Conservation (phyloP, 1,140 invertebrate genomes). For the Melitaea cinxia region DNA sequence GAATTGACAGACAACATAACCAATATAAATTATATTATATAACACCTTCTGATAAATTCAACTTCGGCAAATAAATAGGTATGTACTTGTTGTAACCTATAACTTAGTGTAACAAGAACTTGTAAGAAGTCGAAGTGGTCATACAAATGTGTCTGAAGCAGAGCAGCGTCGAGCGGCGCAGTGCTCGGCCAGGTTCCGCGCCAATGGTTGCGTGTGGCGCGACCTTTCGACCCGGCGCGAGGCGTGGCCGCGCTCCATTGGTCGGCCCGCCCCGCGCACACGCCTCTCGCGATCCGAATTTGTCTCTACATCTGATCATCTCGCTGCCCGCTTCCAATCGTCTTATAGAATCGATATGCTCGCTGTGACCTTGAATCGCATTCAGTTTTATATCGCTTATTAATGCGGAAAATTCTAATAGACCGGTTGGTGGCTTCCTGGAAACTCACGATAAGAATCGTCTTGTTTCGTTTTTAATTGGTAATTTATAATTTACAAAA, state of each 20-base stretch:
- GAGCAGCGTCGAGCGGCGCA: neutral
- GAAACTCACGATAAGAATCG: neutral
- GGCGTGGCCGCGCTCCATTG: conserved; percentile 75
- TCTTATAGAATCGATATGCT: conserved; percentile 27
- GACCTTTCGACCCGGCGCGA: conserved; percentile 75
- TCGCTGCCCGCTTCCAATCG: conserved; percentile 31
- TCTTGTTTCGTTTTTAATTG: neutral
- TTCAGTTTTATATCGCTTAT: conserved; percentile 1
- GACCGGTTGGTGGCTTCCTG: neutral
- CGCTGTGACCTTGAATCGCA: conserved; percentile 8
- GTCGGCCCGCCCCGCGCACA: conserved; percentile 49
- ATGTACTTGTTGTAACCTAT: neutral
- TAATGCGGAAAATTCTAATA: conserved; percentile 14
- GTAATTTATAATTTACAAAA: neutral
- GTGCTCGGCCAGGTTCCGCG: conserved; percentile 42
- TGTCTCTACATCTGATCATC: conserved; percentile 39
- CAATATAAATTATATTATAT: no score
- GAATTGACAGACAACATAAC: no score
- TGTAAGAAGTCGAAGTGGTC: neutral
- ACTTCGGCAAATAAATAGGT: no score
- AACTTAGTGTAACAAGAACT: neutral
- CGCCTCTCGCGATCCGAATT: conserved; percentile 51
- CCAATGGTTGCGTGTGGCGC: conserved; percentile 56
- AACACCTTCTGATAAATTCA: no score
- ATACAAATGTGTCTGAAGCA: conserved; percentile 4